phyloP scores from a whole-genome alignment of 2,888 invertebrate species.

The Chromoteleia sp. region DNA sequence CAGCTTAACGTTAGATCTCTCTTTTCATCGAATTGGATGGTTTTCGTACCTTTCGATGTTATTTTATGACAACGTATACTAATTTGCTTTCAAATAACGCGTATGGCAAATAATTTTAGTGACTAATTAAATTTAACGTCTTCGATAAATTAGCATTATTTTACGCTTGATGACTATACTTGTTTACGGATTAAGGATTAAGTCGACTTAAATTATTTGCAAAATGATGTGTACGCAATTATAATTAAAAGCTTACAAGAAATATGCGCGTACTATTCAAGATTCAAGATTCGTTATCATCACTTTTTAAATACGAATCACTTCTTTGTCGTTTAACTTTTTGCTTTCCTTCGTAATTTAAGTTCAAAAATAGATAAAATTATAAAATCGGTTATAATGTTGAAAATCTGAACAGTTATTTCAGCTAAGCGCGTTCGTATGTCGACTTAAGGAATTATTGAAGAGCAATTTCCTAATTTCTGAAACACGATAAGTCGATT shows the following conservation, averaged over 20 bases:
- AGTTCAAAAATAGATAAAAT: too few species aligned
- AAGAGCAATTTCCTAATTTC: too few species aligned
- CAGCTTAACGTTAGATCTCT: slow-evolving; percentile 38
- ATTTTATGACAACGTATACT: slow-evolving; percentile 25
- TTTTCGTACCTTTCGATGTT: slow-evolving; percentile 25
- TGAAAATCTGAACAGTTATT: too few species aligned
- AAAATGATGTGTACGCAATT: slow-evolving; percentile 6
- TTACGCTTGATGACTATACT: slow-evolving; percentile 10
- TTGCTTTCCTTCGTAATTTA: too few species aligned
- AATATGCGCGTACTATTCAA: too few species aligned
- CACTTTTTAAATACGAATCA: too few species aligned
- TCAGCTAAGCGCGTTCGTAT: too few species aligned
- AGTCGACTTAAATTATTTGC: slow-evolving; percentile 10
- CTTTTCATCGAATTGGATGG: neutral
- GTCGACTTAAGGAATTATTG: too few species aligned
- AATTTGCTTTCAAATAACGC: slow-evolving; percentile 28
- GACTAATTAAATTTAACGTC: slow-evolving; percentile 47
- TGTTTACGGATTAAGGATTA: slow-evolving; percentile 31
- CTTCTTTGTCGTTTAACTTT: too few species aligned
- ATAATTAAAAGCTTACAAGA: neutral
- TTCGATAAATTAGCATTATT: slow-evolving; percentile 28
- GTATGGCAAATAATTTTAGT: slow-evolving; percentile 27
- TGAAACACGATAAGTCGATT: too few species aligned
- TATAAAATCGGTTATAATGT: too few species aligned
- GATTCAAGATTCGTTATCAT: too few species aligned